Percentiles rank a stretch among this genome's conserved stretches.
Evolutionary conservation across 2,113 vertebrate species (phyloP).

Genomic region (Neolamprologus variostigma): DNA sequence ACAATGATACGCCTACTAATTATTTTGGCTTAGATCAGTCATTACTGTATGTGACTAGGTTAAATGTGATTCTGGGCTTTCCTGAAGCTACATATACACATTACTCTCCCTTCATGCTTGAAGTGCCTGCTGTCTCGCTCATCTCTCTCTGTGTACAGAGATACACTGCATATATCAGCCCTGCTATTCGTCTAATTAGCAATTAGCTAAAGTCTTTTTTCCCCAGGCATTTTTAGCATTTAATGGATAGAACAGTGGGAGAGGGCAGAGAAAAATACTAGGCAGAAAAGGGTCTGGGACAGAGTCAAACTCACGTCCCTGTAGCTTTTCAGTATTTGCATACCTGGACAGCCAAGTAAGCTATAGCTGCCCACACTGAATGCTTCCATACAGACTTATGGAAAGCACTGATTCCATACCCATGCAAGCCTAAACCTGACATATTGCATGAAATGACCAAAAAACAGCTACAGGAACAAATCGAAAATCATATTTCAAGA

Average conservation of each 20-base stretch:
- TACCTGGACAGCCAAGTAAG: background rate
- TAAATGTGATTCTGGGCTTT: background rate
- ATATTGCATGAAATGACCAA: background rate
- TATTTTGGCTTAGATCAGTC: background rate
- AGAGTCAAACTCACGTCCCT: background rate
- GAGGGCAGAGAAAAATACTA: background rate
- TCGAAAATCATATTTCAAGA: background rate
- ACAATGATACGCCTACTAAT: background rate
- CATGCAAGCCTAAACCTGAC: background rate
- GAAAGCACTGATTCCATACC: background rate
- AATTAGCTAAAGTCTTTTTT: background rate
- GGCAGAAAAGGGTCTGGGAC: background rate
- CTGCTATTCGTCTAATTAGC: background rate
- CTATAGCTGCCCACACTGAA: background rate
- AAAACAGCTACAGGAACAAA: background rate
- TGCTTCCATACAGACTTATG: background rate
- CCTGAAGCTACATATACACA: background rate
- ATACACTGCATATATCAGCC: background rate
- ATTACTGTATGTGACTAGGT: background rate
- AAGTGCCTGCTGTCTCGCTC: background rate
- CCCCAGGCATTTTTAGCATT: background rate
- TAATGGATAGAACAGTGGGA: background rate
- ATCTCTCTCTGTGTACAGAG: background rate
- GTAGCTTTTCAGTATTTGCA: background rate
- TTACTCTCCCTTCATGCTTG: background rate